These are phyloP conservation scores for Gallinago solitaria DNA, from an alignment of 2,797 vertebrate species.

Conservation along the genomic window DNA sequence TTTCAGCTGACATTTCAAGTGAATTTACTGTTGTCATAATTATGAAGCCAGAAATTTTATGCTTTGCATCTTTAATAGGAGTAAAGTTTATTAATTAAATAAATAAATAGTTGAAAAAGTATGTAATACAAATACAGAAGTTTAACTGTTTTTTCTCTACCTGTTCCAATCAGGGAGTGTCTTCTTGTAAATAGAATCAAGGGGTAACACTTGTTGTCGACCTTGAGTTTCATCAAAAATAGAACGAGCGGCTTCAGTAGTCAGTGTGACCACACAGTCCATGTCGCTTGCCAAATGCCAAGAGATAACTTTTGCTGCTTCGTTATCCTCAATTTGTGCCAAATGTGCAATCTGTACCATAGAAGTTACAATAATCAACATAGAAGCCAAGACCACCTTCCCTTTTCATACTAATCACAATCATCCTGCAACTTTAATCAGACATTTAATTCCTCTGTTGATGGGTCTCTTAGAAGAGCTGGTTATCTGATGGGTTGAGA, in stretches of 20 bases:
- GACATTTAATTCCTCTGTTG: neutral
- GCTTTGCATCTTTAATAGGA: neutral
- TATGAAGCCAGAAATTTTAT: neutral
- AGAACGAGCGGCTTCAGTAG: constrained; percentile 80
- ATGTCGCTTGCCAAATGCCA: constrained; percentile 92
- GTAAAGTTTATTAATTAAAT: neutral
- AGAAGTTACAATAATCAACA: constrained; percentile 27
- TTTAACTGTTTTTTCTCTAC: constrained; percentile 64
- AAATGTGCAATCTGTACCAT: constrained; percentile 86
- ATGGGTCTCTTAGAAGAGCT: neutral
- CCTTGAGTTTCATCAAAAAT: constrained; percentile 84
- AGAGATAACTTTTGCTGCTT: constrained; percentile 87
- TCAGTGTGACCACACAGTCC: constrained; percentile 91
- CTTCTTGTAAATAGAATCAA: constrained; percentile 84
- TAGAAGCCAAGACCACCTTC: neutral
- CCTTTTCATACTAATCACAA: neutral
- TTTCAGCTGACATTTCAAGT: neutral
- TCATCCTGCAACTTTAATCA: neutral
- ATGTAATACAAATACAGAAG: neutral
- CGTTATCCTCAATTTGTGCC: constrained; percentile 84
- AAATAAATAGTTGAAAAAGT: neutral
- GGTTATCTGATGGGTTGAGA: neutral
- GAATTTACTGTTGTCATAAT: neutral
- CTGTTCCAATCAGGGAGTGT: constrained; percentile 79
- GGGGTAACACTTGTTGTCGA: constrained; percentile 87